Evolutionary conservation across 2,888 invertebrate genomes (phyloP).

Genomic region (Gymnoscelis rufifasciata): DNA sequence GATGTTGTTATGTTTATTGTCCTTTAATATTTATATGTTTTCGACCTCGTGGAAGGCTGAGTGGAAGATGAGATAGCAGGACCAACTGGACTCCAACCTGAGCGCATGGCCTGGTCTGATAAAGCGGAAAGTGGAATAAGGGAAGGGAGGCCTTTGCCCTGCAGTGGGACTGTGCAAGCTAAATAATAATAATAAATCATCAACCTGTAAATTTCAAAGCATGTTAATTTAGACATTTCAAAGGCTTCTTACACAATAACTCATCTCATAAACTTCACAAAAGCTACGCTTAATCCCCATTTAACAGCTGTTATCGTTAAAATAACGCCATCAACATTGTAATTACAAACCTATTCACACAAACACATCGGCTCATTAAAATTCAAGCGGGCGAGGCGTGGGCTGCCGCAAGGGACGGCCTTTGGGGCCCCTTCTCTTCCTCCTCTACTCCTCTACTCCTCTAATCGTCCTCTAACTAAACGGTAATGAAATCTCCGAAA

Average conservation of each 20-base stretch:
- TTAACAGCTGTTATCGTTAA: constrained; percentile 16
- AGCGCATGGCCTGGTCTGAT: too few species aligned
- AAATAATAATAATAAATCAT: background rate
- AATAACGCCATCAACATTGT: constrained; percentile 14
- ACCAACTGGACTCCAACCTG: too few species aligned
- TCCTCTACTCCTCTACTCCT: constrained; percentile 8
- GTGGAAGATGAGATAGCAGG: too few species aligned
- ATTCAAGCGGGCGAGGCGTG: constrained; percentile 7
- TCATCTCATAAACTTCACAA: background rate
- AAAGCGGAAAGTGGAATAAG: too few species aligned
- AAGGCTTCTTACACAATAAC: constrained; percentile 6
- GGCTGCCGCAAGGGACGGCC: constrained; percentile 18
- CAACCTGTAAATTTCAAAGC: background rate
- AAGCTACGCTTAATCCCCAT: constrained; percentile 11
- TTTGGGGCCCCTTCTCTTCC: constrained; percentile 13
- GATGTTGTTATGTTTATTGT: too few species aligned
- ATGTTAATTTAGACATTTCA: constrained; percentile 1
- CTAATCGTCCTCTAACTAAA: constrained; percentile 23
- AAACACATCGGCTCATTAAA: constrained; percentile 23
- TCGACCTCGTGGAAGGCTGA: too few species aligned
- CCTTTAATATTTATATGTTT: too few species aligned
- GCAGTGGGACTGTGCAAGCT: too few species aligned
- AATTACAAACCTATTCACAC: constrained; percentile 22
- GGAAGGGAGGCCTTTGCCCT: too few species aligned
- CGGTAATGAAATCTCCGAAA: constrained; percentile 28